Conservation (phyloP, 2,113 vertebrate genomes). For the Procavia capensis region DNA sequence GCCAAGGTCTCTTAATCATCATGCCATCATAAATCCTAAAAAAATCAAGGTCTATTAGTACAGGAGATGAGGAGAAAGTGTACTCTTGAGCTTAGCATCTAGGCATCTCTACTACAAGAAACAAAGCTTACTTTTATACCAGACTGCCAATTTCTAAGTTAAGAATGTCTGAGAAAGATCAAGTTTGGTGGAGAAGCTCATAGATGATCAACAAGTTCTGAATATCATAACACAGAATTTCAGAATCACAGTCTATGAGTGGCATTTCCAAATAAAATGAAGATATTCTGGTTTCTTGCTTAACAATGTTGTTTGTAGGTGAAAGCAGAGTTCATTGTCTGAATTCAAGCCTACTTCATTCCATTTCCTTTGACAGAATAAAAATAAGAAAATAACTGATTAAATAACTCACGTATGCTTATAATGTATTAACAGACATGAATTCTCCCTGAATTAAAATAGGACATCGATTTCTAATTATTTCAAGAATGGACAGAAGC, state of each 20-base stretch:
- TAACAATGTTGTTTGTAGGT: conserved; percentile 43
- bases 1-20: no score
- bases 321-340: background rate
- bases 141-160: background rate
- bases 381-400: background rate
- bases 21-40: background rate
- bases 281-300: background rate
- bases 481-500: background rate
- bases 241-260: background rate
- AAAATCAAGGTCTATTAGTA: background rate
- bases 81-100: background rate
- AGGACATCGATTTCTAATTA: conserved; percentile 1
- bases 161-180: background rate
- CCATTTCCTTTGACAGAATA: background rate
- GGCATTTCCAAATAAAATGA: background rate
- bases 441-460: background rate
- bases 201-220: background rate
- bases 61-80: background rate
- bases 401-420: conserved; percentile 23
- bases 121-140: background rate
- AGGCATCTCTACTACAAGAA: background rate
- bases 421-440: background rate
- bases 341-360: conserved; percentile 33
- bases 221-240: background rate
- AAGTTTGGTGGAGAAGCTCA: background rate